These are phyloP conservation scores for Magallana nippona DNA, from an alignment of 2,888 invertebrate species.

Conservation along the genomic window DNA sequence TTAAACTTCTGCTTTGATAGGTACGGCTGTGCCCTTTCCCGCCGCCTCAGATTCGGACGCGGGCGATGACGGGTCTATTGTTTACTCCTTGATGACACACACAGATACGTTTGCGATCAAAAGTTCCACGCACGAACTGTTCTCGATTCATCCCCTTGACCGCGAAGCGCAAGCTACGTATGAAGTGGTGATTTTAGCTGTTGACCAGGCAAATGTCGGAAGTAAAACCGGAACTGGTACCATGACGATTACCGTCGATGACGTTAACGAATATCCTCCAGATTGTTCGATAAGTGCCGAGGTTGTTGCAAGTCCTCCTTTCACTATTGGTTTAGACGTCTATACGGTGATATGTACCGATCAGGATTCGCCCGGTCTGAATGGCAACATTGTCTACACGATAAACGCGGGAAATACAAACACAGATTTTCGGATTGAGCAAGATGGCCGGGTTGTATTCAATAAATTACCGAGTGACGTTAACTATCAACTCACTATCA, in stretches of 20 bases:
- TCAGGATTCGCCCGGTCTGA: conserved; percentile 56
- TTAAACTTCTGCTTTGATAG: conserved; percentile 37
- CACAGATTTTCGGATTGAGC: conserved; percentile 53
- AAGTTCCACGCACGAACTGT: conserved; percentile 52
- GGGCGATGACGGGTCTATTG: conserved; percentile 59
- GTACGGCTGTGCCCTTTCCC: conserved; percentile 55
- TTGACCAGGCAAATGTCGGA: conserved; percentile 54
- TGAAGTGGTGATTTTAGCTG: conserved; percentile 51
- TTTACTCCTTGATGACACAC: conserved; percentile 50
- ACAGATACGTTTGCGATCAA: conserved; percentile 53
- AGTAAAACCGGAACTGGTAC: conserved; percentile 47
- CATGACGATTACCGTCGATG: conserved; percentile 53
- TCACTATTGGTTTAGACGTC: conserved; percentile 49
- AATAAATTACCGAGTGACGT: conserved; percentile 49
- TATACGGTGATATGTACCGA: conserved; percentile 53
- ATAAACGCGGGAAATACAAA: conserved; percentile 61
- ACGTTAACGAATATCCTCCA: conserved; percentile 60
- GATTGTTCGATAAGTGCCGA: conserved; percentile 50
- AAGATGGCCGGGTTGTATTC: conserved; percentile 49
- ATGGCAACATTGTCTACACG: conserved; percentile 60
- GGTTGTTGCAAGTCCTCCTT: conserved; percentile 45
- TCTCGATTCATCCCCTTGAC: conserved; percentile 51
- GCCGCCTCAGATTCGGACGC: conserved; percentile 62
- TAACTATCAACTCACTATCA: conserved; percentile 54
- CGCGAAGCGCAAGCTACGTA: conserved; percentile 54